Evolutionary conservation across 1,140 invertebrate genomes (phyloP).

Genomic region (Bombus ignitus): DNA sequence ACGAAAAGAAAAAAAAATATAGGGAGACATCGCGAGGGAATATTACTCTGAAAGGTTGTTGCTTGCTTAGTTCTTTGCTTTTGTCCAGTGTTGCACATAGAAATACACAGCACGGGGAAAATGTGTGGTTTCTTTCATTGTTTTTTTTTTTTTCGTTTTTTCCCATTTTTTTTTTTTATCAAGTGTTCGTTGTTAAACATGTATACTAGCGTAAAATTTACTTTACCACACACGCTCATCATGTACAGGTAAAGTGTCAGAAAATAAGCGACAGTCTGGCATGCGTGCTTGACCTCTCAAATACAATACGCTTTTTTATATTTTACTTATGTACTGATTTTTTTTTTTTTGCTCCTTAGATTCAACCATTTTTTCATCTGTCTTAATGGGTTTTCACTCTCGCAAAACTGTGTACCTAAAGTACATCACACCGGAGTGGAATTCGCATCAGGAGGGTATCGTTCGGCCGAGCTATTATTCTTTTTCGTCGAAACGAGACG

Average conservation of each 20-base stretch:
- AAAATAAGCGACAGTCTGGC: conserved; percentile 77
- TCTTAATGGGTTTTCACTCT: background rate
- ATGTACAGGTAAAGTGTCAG: conserved; percentile 71
- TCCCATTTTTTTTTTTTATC: conserved; percentile 1
- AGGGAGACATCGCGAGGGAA: background rate
- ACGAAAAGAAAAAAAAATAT: background rate
- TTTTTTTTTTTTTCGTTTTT: conserved; percentile 1
- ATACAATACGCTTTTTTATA: conserved; percentile 37
- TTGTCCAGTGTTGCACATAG: conserved; percentile 9
- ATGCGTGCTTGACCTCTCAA: conserved; percentile 63
- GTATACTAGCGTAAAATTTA: conserved; percentile 56
- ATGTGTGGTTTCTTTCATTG: conserved; percentile 10
- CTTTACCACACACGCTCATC: conserved; percentile 62
- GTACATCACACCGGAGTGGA: conserved; percentile 55
- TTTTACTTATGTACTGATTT: conserved; percentile 3
- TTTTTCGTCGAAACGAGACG: background rate
- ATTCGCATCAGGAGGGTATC: conserved; percentile 65
- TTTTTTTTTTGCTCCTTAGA: background rate
- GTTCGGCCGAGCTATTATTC: conserved; percentile 26
- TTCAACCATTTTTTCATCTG: background rate
- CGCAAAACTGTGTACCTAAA: conserved; percentile 47
- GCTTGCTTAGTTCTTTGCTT: conserved; percentile 3
- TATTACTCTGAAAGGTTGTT: conserved; percentile 33
- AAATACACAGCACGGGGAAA: conserved; percentile 6
- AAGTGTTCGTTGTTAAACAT: conserved; percentile 72